These are phyloP conservation scores for Deilephila elpenor DNA, from an alignment of 2,888 invertebrate species.

Conservation along the genomic window DNA sequence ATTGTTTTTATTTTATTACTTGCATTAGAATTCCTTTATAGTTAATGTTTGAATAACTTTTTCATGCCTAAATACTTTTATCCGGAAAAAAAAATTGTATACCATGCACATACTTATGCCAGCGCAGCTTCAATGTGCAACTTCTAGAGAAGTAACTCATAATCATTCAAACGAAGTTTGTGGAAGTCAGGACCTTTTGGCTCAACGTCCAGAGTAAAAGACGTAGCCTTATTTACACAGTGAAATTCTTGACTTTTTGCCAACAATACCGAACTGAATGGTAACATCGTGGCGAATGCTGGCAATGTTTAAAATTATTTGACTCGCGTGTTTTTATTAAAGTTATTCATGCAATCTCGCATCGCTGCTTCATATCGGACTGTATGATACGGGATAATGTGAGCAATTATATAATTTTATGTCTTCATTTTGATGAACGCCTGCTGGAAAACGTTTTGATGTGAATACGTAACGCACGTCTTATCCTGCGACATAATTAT, in stretches of 20 bases:
- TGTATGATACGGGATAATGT: conserved; percentile 8
- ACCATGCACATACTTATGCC: rapidly evolving
- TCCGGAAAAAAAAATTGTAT: too few species aligned
- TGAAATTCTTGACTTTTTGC: conserved; percentile 28
- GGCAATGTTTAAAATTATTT: conserved; percentile 23
- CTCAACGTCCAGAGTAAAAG: conserved; percentile 5
- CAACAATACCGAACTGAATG: conserved; percentile 16
- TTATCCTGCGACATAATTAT: not conserved
- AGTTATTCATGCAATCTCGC: conserved; percentile 18
- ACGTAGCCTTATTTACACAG: conserved; percentile 17
- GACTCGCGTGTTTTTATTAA: conserved; percentile 21
- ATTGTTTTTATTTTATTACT: too few species aligned
- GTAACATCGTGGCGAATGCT: conserved; percentile 6
- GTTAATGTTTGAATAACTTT: too few species aligned
- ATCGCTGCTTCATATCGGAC: not conserved
- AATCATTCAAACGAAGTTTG: not conserved
- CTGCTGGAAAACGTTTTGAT: not conserved
- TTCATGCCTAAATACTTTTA: too few species aligned
- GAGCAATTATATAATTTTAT: conserved; percentile 18
- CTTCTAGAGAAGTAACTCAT: not conserved
- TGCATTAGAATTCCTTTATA: too few species aligned
- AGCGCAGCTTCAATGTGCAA: too few species aligned
- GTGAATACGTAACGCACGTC: not conserved
- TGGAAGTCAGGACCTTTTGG: not conserved
- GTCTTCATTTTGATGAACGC: conserved; percentile 17